Conservation (phyloP, 2,888 invertebrate species). For the Dryobotodes eremita region DNA sequence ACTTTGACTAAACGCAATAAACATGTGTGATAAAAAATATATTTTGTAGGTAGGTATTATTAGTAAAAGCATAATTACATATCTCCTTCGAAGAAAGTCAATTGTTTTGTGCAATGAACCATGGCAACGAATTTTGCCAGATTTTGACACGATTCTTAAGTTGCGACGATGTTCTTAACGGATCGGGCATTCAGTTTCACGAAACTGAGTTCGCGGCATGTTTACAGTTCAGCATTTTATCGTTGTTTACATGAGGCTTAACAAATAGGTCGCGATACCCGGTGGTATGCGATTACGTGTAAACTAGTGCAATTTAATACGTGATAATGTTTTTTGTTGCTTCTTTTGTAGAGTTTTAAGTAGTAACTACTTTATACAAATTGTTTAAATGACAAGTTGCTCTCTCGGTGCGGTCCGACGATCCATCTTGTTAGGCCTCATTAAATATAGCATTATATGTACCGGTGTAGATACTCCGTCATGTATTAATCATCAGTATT, state of each 20-base stretch:
- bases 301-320: slow-evolving; percentile 44
- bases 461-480: slow-evolving; percentile 62
- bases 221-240: slow-evolving; percentile 63
- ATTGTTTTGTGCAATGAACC: slow-evolving; percentile 35
- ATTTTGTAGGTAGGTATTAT: slow-evolving; percentile 43
- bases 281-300: slow-evolving; percentile 51
- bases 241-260: slow-evolving; percentile 67
- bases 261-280: slow-evolving; percentile 60
- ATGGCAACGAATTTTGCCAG: slow-evolving; percentile 21
- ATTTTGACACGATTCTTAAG: slow-evolving; percentile 31
- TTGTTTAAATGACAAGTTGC: slow-evolving; percentile 28
- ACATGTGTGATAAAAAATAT: slow-evolving; percentile 44
- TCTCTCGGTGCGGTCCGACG: slow-evolving; percentile 33
- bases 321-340: slow-evolving; percentile 36
- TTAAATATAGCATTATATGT: slow-evolving; percentile 34
- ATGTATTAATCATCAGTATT: slow-evolving; percentile 83
- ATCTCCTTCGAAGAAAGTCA: slow-evolving; percentile 36
- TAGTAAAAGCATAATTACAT: slow-evolving; percentile 41
- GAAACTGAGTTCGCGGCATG: slow-evolving; percentile 53
- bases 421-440: slow-evolving; percentile 58
- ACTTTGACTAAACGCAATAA: slow-evolving; percentile 47
- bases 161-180: slow-evolving; percentile 29
- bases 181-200: slow-evolving; percentile 31
- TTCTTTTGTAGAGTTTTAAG: slow-evolving; percentile 17
- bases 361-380: slow-evolving; percentile 6